Percentiles rank a stretch among this genome's conserved stretches.
phyloP scores from a whole-genome alignment of 64 coral and sea anemone genomes.

The Pocillopora damicornis region DNA sequence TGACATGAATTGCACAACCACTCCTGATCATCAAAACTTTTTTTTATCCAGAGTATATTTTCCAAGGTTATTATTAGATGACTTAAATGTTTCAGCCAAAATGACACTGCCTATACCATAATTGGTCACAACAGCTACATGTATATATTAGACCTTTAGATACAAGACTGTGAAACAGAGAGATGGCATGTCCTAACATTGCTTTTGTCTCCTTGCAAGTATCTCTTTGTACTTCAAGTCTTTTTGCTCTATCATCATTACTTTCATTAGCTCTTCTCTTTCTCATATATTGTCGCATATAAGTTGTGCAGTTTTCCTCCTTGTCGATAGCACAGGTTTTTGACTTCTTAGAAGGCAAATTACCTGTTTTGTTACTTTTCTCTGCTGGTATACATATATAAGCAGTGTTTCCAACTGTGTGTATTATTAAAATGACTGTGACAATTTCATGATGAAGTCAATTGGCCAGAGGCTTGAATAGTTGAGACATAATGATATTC shows the following conservation, averaged over 20 bases:
- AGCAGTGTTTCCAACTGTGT: not conserved
- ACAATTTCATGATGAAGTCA: not conserved
- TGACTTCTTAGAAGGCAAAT: not conserved
- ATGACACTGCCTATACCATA: conserved; percentile 6
- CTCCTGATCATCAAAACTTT: not conserved
- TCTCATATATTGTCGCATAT: not conserved
- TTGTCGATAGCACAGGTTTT: not conserved
- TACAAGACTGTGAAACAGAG: conserved; percentile 2
- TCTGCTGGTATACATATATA: not conserved
- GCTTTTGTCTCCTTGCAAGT: not conserved
- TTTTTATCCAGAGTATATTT: not conserved
- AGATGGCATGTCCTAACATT: not conserved
- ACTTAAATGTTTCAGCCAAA: not conserved
- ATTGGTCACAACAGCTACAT: conserved; percentile 10
- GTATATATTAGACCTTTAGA: conserved; percentile 3
- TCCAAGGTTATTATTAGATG: not conserved
- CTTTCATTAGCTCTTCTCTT: conserved; percentile 1
- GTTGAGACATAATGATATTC: conserved; percentile 11
- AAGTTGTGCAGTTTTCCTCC: not conserved
- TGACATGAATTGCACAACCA: conserved; percentile 28
- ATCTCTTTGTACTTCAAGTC: not conserved
- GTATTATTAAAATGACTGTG: not conserved
- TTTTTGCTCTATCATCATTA: not conserved
- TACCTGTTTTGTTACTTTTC: not conserved
- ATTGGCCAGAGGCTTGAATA: not conserved